A percentile compares a stretch with the other conserved stretches of the same genome.
These are phyloP conservation scores for Acipenser ruthenus DNA, from an alignment of 2,797 vertebrate species.

Conservation along the genomic window DNA sequence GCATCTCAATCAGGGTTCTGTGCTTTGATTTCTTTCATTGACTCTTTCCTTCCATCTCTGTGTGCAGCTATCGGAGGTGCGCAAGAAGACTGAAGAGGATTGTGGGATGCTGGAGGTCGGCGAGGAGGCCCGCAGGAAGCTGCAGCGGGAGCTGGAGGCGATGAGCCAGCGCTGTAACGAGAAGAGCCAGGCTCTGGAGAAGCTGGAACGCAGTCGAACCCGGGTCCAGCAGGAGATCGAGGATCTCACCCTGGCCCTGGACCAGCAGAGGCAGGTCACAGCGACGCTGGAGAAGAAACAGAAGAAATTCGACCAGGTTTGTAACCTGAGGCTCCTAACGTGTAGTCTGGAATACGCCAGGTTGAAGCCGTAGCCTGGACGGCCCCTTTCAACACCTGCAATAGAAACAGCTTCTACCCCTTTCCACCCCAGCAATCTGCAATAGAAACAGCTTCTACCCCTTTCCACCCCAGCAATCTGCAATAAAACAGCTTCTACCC, in stretches of 20 bases:
- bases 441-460: too few species aligned
- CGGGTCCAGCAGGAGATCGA: constrained; percentile 82
- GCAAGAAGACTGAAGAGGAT: constrained; percentile 77
- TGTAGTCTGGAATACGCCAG: too few species aligned
- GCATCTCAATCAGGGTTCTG: neutral
- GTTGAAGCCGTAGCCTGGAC: too few species aligned
- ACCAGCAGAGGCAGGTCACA: constrained; percentile 80
- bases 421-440: too few species aligned
- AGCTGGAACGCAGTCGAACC: constrained; percentile 73
- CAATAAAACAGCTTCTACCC: too few species aligned
- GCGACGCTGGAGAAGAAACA: constrained; percentile 79
- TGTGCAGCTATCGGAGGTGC: constrained; percentile 67
- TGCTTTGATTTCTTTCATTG: neutral
- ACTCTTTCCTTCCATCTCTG: neutral
- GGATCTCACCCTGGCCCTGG: constrained; percentile 74
- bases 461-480: too few species aligned
- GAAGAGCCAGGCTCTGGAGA: constrained; percentile 68
- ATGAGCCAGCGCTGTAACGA: constrained; percentile 64
- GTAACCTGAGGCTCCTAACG: neutral
- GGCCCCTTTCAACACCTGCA: too few species aligned
- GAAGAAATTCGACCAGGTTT: constrained; percentile 88
- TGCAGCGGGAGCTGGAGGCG: constrained; percentile 71
- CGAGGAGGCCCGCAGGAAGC: constrained; percentile 71
- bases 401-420: too few species aligned
- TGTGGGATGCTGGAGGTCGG: constrained; percentile 61